These are phyloP conservation scores for Melanostoma mellinum DNA, from an alignment of 2,888 invertebrate species.

Conservation along the genomic window DNA sequence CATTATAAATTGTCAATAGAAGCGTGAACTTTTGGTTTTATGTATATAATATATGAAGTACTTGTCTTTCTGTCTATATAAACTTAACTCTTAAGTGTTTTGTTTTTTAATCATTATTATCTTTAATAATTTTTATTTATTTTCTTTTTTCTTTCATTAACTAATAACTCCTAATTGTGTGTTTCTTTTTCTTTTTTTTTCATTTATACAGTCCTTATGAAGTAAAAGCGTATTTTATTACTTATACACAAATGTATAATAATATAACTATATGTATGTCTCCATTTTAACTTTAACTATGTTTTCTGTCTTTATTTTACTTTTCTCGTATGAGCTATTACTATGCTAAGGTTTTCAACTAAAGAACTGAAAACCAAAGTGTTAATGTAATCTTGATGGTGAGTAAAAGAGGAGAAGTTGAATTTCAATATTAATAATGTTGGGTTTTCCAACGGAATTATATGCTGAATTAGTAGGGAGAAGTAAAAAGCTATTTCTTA, in stretches of 20 bases:
- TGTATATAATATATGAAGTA: constrained; percentile 59
- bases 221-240: constrained; percentile 82
- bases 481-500: too few species aligned
- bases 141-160: constrained; percentile 75
- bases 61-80: constrained; percentile 50
- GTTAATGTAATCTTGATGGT: too few species aligned
- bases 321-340: constrained; percentile 45
- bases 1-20: constrained; percentile 61
- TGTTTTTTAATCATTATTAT: constrained; percentile 23
- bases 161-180: constrained; percentile 74
- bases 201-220: constrained; percentile 80
- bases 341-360: constrained; percentile 53
- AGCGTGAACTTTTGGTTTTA: constrained; percentile 66
- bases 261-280: constrained; percentile 58
- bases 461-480: too few species aligned
- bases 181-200: constrained; percentile 47
- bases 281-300: constrained; percentile 50
- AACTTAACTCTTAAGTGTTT: constrained; percentile 66
- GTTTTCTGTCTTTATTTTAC: constrained; percentile 14
- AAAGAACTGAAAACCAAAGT: neutral
- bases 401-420: too few species aligned
- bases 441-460: too few species aligned
- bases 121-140: constrained; percentile 25
- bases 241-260: constrained; percentile 77
- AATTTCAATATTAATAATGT: neutral